Evolutionary conservation across 2,888 invertebrate genomes (phyloP), one percentile per base, ranked within the genome.

Genomic region (Notodonta ziczac): DNA sequence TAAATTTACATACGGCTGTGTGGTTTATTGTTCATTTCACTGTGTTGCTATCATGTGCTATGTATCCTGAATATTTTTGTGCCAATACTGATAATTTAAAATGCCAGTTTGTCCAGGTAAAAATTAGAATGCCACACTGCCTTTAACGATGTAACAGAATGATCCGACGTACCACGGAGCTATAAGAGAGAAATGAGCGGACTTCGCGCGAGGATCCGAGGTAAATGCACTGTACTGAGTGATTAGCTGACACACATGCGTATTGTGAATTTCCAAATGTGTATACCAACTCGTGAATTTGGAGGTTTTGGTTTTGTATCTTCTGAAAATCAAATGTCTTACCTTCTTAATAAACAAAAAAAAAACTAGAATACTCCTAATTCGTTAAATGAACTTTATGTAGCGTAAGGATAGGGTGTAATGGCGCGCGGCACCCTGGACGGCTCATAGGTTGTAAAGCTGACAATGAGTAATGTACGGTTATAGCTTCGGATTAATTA

Each of bases 51-150:
- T 75, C 64, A 62, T 73, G 65, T 73, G 66, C 70, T 65, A 60
- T 69, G 63, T 73, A 63, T 62, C 67, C 63, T 76, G 62, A 65
- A 72, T 60, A 72, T 61, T 81, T 78, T 74, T 84, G 82, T 88
- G 85, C 76, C 86, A 82, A 89, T 89, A 84, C 83, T 88, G 78
- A 87, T 85, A 76, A 84, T 84, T 77, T 84, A 81, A 80, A 83
- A 86, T 90, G 89, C 86, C 87, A 88, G 89, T 92, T 82, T 93
- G 92, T 93, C 87, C 93, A 93, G 93, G 93, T 92, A 76, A 83
- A 87, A 84, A 81, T 86, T 87, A 89, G 79, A 87, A 86, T 83
- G 87, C 91, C 92, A 92, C 91, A 93, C 91, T 87, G 91, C 91
- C 90, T 88, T 86, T 84, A 85, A 85, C 80, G 75, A 75, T 75